Conservation (phyloP, 2,888 invertebrate genomes). For the Rhingia campestris region DNA sequence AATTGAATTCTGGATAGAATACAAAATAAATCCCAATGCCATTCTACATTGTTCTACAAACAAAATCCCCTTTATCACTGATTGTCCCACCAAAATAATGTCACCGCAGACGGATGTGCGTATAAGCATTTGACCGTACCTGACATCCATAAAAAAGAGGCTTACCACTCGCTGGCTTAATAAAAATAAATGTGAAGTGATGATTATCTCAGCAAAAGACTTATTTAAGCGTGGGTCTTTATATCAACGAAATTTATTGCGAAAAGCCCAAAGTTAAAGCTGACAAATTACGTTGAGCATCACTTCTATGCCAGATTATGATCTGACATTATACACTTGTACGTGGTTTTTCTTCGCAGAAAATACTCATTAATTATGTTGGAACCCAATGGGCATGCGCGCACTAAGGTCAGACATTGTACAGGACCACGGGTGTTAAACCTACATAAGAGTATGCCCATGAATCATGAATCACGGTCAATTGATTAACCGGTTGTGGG, state of each 20-base stretch:
- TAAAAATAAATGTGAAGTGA: background rate
- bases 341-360: background rate
- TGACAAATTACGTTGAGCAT: background rate
- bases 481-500: slow-evolving; percentile 1
- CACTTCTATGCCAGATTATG: background rate
- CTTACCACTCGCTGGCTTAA: background rate
- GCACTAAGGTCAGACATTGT: background rate
- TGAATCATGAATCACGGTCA: slow-evolving; percentile 14
- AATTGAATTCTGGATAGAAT: too few relatives aligned
- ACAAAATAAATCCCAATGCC: too few relatives aligned
- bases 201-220: background rate
- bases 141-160: background rate
- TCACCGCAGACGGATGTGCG: too few relatives aligned
- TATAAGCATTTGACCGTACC: too few relatives aligned
- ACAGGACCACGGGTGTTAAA: slow-evolving; percentile 19
- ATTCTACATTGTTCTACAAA: too few relatives aligned
- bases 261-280: background rate
- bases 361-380: slow-evolving; percentile 5
- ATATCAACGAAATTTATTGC: background rate
- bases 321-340: background rate
- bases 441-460: too few relatives aligned
- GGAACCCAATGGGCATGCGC: background rate
- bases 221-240: background rate
- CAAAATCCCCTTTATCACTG: too few relatives aligned
- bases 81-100: too few relatives aligned